Evolutionary conservation across 2,888 invertebrate species (phyloP).

Genomic region (Anthrax anthrax): DNA sequence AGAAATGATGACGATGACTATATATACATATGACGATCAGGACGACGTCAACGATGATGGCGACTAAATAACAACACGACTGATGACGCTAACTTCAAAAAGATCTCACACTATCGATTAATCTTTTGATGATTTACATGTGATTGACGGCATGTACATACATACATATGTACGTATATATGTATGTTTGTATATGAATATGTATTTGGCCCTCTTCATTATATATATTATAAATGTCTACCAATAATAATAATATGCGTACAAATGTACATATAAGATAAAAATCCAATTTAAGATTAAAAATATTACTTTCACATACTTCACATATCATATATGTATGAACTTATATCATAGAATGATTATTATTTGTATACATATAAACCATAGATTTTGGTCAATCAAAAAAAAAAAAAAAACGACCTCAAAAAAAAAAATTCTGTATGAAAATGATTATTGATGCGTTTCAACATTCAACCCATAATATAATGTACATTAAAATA

Average conservation of each 20-base stretch:
- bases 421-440: no score
- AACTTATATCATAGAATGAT: background rate
- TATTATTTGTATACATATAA: background rate
- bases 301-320: slow-evolving; percentile 8
- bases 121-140: slow-evolving; percentile 32
- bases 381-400: no score
- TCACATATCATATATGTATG: no score
- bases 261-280: no score
- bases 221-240: no score
- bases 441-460: slow-evolving; percentile 4
- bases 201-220: no score
- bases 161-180: no score
- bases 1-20: background rate
- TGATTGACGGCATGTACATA: slow-evolving; percentile 25
- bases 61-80: background rate
- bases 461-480: background rate
- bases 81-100: slow-evolving; percentile 21
- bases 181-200: no score
- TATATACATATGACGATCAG: background rate
- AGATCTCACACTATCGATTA: slow-evolving; percentile 30
- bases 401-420: no score
- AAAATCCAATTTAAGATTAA: slow-evolving; percentile 10
- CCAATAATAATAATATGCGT: no score
- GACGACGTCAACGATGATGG: background rate
- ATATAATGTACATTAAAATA: no score